These are phyloP conservation scores for Aphelenchoides bicaudatus DNA, from an alignment of 2,888 invertebrate species.

Conservation along the genomic window DNA sequence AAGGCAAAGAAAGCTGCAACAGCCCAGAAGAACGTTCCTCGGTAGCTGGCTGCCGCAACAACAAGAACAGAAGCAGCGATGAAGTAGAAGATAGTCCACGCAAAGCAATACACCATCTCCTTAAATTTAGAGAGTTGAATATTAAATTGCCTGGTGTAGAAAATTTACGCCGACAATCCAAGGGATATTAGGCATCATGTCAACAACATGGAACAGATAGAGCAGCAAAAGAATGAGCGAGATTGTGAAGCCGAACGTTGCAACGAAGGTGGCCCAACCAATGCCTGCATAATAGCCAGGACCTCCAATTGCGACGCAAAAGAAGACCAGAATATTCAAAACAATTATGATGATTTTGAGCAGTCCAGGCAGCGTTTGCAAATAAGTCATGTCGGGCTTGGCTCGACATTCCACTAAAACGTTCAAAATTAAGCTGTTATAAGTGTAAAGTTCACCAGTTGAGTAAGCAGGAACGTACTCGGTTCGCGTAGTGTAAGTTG, in stretches of 20 bases:
- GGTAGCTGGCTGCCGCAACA: constrained; percentile 46
- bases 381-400: constrained; percentile 68
- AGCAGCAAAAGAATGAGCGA: constrained; percentile 75
- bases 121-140: constrained; percentile 55
- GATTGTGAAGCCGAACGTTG: constrained; percentile 81
- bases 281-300: constrained; percentile 67
- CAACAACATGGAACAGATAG: constrained; percentile 80
- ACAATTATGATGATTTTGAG: constrained; percentile 74
- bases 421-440: no score
- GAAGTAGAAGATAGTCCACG: constrained; percentile 75
- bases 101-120: constrained; percentile 73
- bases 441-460: no score
- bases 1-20: constrained; percentile 82
- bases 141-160: neutral
- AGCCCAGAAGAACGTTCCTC: constrained; percentile 65
- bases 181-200: constrained; percentile 78
- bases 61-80: constrained; percentile 72
- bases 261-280: constrained; percentile 65
- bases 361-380: constrained; percentile 73
- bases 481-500: constrained; percentile 4
- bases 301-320: constrained; percentile 72
- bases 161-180: constrained; percentile 75
- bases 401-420: constrained; percentile 11
- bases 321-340: constrained; percentile 70
- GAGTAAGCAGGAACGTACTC: constrained; percentile 8